Evolutionary conservation across 2,888 invertebrate species (phyloP).

Genomic region (Heliothis peltigera): DNA sequence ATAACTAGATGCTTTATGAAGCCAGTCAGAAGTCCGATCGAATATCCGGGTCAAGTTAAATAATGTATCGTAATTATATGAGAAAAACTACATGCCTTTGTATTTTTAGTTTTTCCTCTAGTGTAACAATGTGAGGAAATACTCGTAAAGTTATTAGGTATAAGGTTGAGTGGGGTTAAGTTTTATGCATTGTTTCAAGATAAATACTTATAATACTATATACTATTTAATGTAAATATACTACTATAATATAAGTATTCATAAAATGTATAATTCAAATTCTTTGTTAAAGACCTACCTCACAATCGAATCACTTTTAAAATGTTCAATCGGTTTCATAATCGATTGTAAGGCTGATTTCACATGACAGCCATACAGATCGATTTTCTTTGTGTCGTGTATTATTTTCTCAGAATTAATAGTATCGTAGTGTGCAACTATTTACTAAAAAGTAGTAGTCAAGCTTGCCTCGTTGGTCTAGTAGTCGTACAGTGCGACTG

Average conservation of each 20-base stretch:
- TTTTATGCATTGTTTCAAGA: background rate
- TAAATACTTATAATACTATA: too few species aligned
- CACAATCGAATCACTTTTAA: slow-evolving; percentile 27
- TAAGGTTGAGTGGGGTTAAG: slow-evolving; percentile 20
- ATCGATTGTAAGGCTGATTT: slow-evolving; percentile 40
- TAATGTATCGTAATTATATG: slow-evolving; percentile 39
- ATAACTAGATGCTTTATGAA: slow-evolving; percentile 65
- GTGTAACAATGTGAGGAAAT: slow-evolving; percentile 38
- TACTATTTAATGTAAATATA: too few species aligned
- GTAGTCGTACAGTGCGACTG: too few species aligned
- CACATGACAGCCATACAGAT: slow-evolving; percentile 43
- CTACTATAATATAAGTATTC: too few species aligned
- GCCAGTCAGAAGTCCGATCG: slow-evolving; percentile 63
- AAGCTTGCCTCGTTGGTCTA: too few species aligned
- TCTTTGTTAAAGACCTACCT: slow-evolving; percentile 7
- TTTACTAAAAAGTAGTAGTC: slow-evolving; percentile 4
- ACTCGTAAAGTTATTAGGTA: background rate
- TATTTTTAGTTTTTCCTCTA: slow-evolving; percentile 22
- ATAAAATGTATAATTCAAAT: slow-evolving; percentile 5
- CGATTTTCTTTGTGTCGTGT: slow-evolving; percentile 40
- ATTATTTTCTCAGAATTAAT: slow-evolving; percentile 42
- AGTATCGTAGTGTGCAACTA: slow-evolving; percentile 32
- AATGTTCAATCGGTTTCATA: slow-evolving; percentile 39
- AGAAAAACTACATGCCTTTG: slow-evolving; percentile 31
- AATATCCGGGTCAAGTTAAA: slow-evolving; percentile 70